Conservation (phyloP, 1,140 invertebrate genomes). For the Cyclargus thomasi region DNA sequence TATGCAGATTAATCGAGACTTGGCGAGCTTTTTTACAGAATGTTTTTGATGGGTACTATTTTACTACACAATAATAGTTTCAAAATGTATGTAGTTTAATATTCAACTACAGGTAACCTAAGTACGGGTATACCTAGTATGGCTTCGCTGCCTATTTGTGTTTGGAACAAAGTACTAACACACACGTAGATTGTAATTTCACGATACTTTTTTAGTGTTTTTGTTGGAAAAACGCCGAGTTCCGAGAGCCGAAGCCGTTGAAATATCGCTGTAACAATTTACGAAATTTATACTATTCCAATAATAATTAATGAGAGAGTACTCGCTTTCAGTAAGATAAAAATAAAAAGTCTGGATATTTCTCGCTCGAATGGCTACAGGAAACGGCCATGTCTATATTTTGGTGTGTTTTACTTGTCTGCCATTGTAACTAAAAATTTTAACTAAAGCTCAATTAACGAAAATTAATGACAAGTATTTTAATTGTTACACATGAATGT, state of each 20-base stretch:
- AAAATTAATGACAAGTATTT: too few relatives aligned
- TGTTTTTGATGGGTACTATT: too few relatives aligned
- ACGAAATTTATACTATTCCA: constrained; percentile 22
- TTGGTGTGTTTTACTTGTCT: too few relatives aligned
- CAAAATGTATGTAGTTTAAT: too few relatives aligned
- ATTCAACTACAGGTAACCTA: too few relatives aligned
- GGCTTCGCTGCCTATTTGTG: not conserved
- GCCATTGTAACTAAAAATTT: too few relatives aligned
- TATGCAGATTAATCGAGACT: too few relatives aligned
- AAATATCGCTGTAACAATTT: constrained; percentile 18
- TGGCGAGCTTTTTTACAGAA: too few relatives aligned
- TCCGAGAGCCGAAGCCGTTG: constrained; percentile 19
- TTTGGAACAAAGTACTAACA: not conserved
- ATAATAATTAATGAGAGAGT: constrained; percentile 17
- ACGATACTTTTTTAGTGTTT: constrained; percentile 26
- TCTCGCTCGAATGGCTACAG: not conserved
- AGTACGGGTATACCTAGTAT: too few relatives aligned
- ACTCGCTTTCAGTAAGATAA: not conserved
- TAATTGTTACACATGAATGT: too few relatives aligned
- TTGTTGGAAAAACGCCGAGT: constrained; percentile 39
- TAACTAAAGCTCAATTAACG: too few relatives aligned
- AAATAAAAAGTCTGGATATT: constrained; percentile 1
- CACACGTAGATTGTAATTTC: not conserved
- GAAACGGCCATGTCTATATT: not conserved
- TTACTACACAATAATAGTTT: too few relatives aligned